Conservation (phyloP, 1,140 invertebrate genomes). For the Aphelinus certus region DNA sequence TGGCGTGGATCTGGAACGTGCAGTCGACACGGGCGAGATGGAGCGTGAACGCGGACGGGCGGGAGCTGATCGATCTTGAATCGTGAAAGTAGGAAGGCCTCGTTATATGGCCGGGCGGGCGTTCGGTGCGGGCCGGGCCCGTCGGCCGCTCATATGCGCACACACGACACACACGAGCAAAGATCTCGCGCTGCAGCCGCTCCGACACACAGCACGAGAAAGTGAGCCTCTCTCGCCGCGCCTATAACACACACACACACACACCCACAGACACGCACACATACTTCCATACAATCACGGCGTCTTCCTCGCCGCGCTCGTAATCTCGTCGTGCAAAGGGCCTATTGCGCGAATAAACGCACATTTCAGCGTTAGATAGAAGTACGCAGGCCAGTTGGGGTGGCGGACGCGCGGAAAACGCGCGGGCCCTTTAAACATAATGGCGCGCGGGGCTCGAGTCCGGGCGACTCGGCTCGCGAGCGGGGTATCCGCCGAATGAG, state of each 20-base stretch:
- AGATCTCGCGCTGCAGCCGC: neutral
- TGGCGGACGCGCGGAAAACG: neutral
- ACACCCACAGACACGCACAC: neutral
- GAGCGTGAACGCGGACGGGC: conserved; percentile 34
- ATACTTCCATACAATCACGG: neutral
- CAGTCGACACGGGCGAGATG: conserved; percentile 12
- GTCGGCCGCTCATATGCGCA: neutral
- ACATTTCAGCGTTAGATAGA: neutral
- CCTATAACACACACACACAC: neutral
- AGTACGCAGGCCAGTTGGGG: neutral
- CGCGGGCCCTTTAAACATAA: neutral
- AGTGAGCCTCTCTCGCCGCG: conserved; percentile 1
- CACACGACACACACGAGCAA: neutral
- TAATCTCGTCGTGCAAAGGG: neutral
- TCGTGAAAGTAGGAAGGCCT: conserved; percentile 56
- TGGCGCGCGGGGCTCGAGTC: conserved; percentile 28
- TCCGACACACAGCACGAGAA: neutral
- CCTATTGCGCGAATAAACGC: neutral
- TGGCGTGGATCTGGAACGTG: too few species aligned
- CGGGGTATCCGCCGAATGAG: neutral
- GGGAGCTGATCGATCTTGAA: conserved; percentile 46
- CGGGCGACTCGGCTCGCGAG: conserved; percentile 50
- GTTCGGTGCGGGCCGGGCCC: too few species aligned
- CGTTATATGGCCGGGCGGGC: conserved; percentile 8
- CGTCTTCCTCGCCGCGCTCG: neutral